Evolutionary conservation across 2,113 vertebrate species (phyloP).

Genomic region (Marcusenius ussheri): DNA sequence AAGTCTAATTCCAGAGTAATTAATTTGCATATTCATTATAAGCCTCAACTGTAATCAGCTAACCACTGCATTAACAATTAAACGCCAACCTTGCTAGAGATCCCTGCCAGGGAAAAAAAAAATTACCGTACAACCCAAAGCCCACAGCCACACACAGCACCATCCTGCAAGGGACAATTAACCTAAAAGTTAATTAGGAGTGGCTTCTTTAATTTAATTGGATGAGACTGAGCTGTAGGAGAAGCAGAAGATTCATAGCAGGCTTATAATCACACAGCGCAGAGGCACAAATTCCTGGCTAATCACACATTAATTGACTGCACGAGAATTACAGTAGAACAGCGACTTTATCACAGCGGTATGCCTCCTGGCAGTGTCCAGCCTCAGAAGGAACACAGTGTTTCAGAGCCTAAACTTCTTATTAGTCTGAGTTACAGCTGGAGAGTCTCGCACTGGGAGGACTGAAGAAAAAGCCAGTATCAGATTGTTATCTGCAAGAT

Average conservation of each 20-base stretch:
- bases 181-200: conserved; percentile 56
- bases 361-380: conserved; percentile 12
- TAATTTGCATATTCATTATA: neutral
- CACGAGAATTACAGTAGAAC: conserved; percentile 41
- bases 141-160: conserved; percentile 24
- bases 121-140: conserved; percentile 25
- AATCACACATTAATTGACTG: conserved; percentile 51
- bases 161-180: conserved; percentile 47
- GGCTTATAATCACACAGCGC: conserved; percentile 49
- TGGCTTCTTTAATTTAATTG: conserved; percentile 39
- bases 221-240: conserved; percentile 34
- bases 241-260: conserved; percentile 49
- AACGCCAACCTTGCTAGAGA: conserved; percentile 23
- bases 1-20: conserved; percentile 9
- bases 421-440: neutral
- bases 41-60: conserved; percentile 13
- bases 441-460: neutral
- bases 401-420: neutral
- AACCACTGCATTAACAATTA: conserved; percentile 25
- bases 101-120: conserved; percentile 22
- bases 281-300: conserved; percentile 44
- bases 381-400: neutral
- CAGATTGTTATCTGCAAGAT: neutral
- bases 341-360: conserved; percentile 41
- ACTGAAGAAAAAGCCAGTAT: neutral